Evolutionary conservation across 2,888 invertebrate species (phyloP).

Genomic region (Cantharis flavilabris): DNA sequence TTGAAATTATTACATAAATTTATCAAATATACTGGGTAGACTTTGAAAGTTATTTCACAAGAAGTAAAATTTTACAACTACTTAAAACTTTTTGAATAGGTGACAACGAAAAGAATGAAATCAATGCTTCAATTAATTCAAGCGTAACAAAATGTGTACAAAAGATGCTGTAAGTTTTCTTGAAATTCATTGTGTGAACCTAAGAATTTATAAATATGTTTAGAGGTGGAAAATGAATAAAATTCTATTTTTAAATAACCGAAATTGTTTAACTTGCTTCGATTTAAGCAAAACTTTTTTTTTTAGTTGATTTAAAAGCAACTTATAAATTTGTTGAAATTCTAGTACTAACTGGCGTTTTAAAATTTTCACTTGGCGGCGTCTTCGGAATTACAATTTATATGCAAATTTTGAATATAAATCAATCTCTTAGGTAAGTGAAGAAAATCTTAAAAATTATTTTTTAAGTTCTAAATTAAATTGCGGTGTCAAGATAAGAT

Average conservation of each 20-base stretch:
- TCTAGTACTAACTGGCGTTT: neutral
- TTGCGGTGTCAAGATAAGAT: neutral
- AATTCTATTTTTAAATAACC: neutral
- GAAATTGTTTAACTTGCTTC: neutral
- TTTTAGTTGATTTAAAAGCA: neutral
- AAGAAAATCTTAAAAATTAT: neutral
- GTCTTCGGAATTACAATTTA: neutral
- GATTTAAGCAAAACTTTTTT: neutral
- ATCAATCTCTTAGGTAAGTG: neutral
- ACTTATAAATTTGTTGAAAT: neutral
- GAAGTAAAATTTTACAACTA: neutral
- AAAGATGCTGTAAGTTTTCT: neutral
- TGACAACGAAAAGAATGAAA: slow-evolving; percentile 5
- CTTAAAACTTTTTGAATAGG: slow-evolving; percentile 1
- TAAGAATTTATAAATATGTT: neutral
- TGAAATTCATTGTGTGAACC: neutral
- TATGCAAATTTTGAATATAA: neutral
- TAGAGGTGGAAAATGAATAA: neutral
- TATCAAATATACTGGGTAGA: neutral
- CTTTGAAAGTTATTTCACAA: neutral
- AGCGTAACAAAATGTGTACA: slow-evolving; percentile 4
- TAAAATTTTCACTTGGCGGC: neutral
- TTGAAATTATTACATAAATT: neutral
- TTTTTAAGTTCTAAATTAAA: neutral
- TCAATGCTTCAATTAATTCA: slow-evolving; percentile 10